Base-by-base conservation (phyloP, 2,113 vertebrate genomes). In the Cepphus grylle region DNA sequence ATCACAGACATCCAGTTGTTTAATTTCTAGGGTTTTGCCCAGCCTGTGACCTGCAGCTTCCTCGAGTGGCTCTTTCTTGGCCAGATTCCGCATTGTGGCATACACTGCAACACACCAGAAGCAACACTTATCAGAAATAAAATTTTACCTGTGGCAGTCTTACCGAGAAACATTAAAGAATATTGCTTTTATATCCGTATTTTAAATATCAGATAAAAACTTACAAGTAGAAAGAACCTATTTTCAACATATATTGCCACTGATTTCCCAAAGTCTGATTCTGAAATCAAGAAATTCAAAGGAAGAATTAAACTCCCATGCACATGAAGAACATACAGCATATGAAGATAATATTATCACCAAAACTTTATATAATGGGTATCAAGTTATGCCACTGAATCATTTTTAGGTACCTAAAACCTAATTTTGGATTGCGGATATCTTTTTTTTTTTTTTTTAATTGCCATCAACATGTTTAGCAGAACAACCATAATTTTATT, bases 81-180 rank as follows among this genome's bases (percentile, higher is more conserved):
- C 92, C 69, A 98, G 94, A 92, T 98, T 98, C 93, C 98, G 92
- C 98, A 99, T 99, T 61, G 98, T 99, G 88, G 99, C 99, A 47
- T 98, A 99, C 45, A 99, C 99, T 99, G 74, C 15, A 92, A 89
- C 88, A 72, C 36, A 94, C 18, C 84, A 94, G 47, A 53, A 86
- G 29, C 43, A 83, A 18, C 15, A 17, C 42, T 76, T n/a, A 72
- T 0, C 40, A 85, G 32, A 73, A 86, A 38, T 10, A 36, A 67
- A 59, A 49, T 5, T 15, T 61, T 1, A 38, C 6, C 36, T 67
- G 12, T 45, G 36, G 12, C 43, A 59, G 22, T 40, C 12, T 43
- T 52, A 63, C 43, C n/a, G 18, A 67, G 16, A 34, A 43, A 4
- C 22, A 49, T 29, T 22, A 15, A 67, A 93, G 27, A 78, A 30